These are phyloP conservation scores for Eremobia ochroleuca DNA, from an alignment of 2,888 invertebrate genomes.

Conservation along the genomic window DNA sequence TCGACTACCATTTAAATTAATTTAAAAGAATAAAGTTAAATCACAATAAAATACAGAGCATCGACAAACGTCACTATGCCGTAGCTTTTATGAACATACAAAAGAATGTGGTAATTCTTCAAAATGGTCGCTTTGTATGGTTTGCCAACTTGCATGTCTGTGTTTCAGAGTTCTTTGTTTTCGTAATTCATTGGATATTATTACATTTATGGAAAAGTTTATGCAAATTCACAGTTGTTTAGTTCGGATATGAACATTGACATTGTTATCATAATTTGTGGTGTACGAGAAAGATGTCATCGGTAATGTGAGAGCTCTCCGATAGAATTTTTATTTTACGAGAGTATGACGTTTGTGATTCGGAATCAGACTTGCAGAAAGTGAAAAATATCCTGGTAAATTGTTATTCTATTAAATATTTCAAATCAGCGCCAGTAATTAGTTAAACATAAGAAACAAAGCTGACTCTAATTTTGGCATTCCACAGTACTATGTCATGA, in stretches of 20 bases:
- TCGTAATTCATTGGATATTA: constrained; percentile 81
- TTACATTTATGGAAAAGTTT: constrained; percentile 74
- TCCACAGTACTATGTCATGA: constrained; percentile 87
- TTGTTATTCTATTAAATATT: constrained; percentile 63
- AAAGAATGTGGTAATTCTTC: constrained; percentile 94
- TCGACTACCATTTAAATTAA: background rate
- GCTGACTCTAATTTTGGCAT: constrained; percentile 89
- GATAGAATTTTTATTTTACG: constrained; percentile 86
- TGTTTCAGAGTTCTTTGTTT: constrained; percentile 90
- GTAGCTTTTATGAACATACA: constrained; percentile 85
- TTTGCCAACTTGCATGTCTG: constrained; percentile 92
- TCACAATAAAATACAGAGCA: constrained; percentile 60
- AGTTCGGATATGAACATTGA: constrained; percentile 72
- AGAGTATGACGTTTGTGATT: constrained; percentile 85
- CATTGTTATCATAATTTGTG: constrained; percentile 75
- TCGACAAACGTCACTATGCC: constrained; percentile 78
- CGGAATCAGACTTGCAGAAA: constrained; percentile 79
- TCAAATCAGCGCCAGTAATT: constrained; percentile 51
- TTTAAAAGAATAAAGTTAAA: constrained; percentile 14
- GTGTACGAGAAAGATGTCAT: constrained; percentile 88
- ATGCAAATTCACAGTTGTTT: constrained; percentile 72
- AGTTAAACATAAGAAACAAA: constrained; percentile 75
- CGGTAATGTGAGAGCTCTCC: constrained; percentile 90
- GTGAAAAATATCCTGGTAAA: constrained; percentile 84
- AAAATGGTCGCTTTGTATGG: constrained; percentile 94